Evolutionary conservation across 2,888 invertebrate species (phyloP).

Genomic region (Tetheella fluctuosa): DNA sequence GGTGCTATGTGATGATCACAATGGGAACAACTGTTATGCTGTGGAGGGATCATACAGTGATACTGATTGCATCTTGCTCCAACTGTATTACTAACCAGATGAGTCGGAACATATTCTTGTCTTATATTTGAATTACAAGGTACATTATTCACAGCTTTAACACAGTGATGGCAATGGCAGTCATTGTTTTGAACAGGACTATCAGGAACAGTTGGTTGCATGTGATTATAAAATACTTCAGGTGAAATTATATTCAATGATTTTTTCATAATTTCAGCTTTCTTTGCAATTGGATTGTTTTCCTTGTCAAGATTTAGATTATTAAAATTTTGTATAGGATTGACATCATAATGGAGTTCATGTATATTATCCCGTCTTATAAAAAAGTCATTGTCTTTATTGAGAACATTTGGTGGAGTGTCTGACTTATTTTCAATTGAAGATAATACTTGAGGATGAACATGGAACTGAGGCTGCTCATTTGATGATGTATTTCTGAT

Average conservation of each 20-base stretch:
- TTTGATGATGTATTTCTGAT: slow-evolving; percentile 15
- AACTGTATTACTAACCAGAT: slow-evolving; percentile 11
- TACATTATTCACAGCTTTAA: slow-evolving; percentile 32
- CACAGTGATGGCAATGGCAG: slow-evolving; percentile 66
- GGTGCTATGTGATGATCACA: slow-evolving; percentile 28
- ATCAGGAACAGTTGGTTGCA: slow-evolving; percentile 3
- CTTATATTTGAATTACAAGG: slow-evolving; percentile 18
- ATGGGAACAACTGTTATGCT: slow-evolving; percentile 31
- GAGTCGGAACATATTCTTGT: slow-evolving; percentile 3
- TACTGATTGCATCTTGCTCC: slow-evolving; percentile 21
- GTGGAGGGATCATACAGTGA: slow-evolving; percentile 30
- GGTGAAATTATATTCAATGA: slow-evolving; percentile 18
- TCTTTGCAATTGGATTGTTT: slow-evolving; percentile 54
- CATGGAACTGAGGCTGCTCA: slow-evolving; percentile 16
- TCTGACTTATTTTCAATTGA: slow-evolving; percentile 45
- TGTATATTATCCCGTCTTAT: slow-evolving; percentile 60
- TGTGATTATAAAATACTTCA: slow-evolving; percentile 15
- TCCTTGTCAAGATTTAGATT: slow-evolving; percentile 60
- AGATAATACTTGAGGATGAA: slow-evolving; percentile 33
- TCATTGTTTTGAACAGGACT: slow-evolving; percentile 25
- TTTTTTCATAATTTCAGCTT: slow-evolving; percentile 51
- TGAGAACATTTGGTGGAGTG: slow-evolving; percentile 49
- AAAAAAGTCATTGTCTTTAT: slow-evolving; percentile 66
- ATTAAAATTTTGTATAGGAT: slow-evolving; percentile 47
- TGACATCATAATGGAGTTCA: slow-evolving; percentile 38